phyloP scores from a whole-genome alignment of 1,140 invertebrate genomes.

The Wasmannia auropunctata region DNA sequence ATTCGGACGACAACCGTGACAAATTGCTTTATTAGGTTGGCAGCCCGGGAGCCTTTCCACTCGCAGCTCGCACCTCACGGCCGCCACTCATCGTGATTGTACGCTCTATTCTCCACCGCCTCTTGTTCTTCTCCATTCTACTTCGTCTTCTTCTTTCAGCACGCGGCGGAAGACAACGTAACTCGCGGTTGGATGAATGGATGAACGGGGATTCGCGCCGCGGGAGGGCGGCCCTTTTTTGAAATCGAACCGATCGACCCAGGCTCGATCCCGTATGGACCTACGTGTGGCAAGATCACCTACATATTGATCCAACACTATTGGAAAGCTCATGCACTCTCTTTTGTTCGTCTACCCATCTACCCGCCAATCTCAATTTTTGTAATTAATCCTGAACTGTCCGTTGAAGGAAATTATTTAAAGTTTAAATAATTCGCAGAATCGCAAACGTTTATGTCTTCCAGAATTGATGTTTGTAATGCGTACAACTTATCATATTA shows the following conservation, averaged over 20 bases:
- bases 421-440: not conserved
- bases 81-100: slow-evolving; percentile 78
- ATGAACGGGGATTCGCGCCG: slow-evolving; percentile 64
- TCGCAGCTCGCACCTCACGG: slow-evolving; percentile 75
- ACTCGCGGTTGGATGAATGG: slow-evolving; percentile 72
- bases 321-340: not conserved
- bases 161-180: slow-evolving; percentile 68
- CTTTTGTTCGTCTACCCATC: not conserved
- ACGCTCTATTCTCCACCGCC: slow-evolving; percentile 74
- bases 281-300: not conserved
- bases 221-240: slow-evolving; percentile 71
- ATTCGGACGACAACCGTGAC: slow-evolving; percentile 84
- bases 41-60: slow-evolving; percentile 83
- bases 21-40: slow-evolving; percentile 85
- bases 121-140: slow-evolving; percentile 66
- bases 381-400: slow-evolving; percentile 7
- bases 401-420: not conserved
- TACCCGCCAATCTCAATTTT: not conserved
- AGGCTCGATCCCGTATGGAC: slow-evolving; percentile 5
- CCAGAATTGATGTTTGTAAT: not conserved
- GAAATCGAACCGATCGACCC: slow-evolving; percentile 70
- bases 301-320: not conserved
- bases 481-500: not conserved
- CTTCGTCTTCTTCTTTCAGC: slow-evolving; percentile 69
- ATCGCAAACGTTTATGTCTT: not conserved